Percentiles rank a stretch among this genome's conserved stretches.
phyloP scores from a whole-genome alignment of 1,140 invertebrate genomes.

The Drosophila sp. region DNA sequence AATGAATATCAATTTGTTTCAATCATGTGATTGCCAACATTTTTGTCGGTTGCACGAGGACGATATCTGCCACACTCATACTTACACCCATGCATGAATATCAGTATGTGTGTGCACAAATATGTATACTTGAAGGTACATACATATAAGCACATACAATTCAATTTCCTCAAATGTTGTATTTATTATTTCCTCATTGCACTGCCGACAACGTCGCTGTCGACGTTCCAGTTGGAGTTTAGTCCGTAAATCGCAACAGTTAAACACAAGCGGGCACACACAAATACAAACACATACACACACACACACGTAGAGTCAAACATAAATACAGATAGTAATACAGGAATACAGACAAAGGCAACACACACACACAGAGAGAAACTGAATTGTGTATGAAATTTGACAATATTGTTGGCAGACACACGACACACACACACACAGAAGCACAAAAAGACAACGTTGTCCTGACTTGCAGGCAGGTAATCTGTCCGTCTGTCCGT shows the following conservation, averaged over 20 bases:
- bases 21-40: background rate
- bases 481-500: constrained; percentile 25
- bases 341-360: constrained; percentile 40
- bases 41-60: constrained; percentile 56
- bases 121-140: constrained; percentile 36
- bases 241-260: constrained; percentile 79
- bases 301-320: constrained; percentile 38
- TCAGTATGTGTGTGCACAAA: constrained; percentile 10
- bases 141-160: constrained; percentile 72
- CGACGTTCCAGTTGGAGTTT: constrained; percentile 47
- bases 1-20: too few species aligned
- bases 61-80: constrained; percentile 14
- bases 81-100: background rate
- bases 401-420: constrained; percentile 76
- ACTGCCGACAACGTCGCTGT: constrained; percentile 55
- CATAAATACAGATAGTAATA: constrained; percentile 50
- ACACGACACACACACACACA: constrained; percentile 53
- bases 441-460: constrained; percentile 16
- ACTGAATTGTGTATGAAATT: constrained; percentile 65
- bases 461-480: constrained; percentile 36
- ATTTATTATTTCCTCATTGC: constrained; percentile 83
- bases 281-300: constrained; percentile 33
- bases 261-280: constrained; percentile 45
- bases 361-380: constrained; percentile 40
- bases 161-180: constrained; percentile 83